Percentiles rank a stretch among this genome's conserved stretches.
Evolutionary conservation across 2,888 invertebrate species (phyloP).

Genomic region (Willowsia nigromaculata): DNA sequence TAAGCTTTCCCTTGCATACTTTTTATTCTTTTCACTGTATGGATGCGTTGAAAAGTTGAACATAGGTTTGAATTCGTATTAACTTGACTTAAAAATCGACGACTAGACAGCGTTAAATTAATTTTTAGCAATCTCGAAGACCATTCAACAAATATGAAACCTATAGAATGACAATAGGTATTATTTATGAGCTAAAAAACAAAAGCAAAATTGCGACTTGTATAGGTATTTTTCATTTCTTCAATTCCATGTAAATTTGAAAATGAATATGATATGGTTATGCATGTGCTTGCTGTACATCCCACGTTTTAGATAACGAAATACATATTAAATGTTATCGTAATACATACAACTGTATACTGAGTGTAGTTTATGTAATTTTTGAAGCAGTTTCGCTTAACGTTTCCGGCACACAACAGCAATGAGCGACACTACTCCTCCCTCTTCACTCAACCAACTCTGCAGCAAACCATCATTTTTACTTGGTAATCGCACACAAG

Average conservation of each 20-base stretch:
- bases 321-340: neutral
- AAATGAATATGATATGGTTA: neutral
- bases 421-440: neutral
- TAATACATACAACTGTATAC: neutral
- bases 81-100: no score
- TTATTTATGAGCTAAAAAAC: neutral
- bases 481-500: no score
- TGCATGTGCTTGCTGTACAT: neutral
- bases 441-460: neutral
- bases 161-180: neutral
- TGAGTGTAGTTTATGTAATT: neutral
- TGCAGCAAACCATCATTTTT: no score
- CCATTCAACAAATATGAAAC: no score
- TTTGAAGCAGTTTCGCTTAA: conserved; percentile 1
- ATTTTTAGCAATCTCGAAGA: no score
- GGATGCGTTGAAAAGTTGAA: no score
- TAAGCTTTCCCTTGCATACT: no score
- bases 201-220: neutral
- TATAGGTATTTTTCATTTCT: conserved; percentile 13
- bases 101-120: no score
- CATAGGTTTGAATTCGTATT: no score
- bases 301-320: neutral
- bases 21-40: no score
- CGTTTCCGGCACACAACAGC: conserved; percentile 12
- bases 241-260: neutral